Percentiles rank a stretch among this genome's conserved stretches.
These are phyloP conservation scores for Gortyna flavago DNA, from an alignment of 2,888 invertebrate genomes.

Conservation along the genomic window DNA sequence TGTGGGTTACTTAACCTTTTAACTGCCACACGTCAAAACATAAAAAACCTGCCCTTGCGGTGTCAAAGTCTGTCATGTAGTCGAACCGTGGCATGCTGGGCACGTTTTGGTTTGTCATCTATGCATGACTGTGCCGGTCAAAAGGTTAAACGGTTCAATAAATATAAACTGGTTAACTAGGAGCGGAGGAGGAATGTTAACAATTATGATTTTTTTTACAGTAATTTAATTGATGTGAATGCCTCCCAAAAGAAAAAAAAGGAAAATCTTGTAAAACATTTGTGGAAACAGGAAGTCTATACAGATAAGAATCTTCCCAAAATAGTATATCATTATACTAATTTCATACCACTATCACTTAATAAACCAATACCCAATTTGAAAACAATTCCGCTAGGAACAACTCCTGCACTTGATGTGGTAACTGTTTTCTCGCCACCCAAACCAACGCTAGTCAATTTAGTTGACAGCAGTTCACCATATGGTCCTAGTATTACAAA, in stretches of 20 bases:
- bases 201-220: not conserved
- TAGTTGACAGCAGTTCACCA: not conserved
- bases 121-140: no score
- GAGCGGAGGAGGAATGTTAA: not conserved
- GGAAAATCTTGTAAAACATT: no score
- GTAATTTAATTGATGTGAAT: not conserved
- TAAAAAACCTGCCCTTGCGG: no score
- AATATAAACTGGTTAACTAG: not conserved
- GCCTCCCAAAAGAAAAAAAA: not conserved
- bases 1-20: not conserved
- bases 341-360: not conserved
- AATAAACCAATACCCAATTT: conserved; percentile 28
- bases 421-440: not conserved
- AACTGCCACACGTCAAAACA: no score
- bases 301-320: not conserved
- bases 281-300: not conserved
- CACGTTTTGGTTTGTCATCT: no score
- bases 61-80: no score
- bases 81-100: no score
- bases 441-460: not conserved
- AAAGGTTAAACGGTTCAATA: not conserved
- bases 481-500: not conserved
- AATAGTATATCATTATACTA: not conserved
- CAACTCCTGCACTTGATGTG: not conserved
- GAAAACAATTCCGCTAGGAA: conserved; percentile 4